A percentile compares a stretch with the other conserved stretches of the same genome.
Conservation (phyloP, 2,888 invertebrate genomes). For the Notodonta dromedarius region DNA sequence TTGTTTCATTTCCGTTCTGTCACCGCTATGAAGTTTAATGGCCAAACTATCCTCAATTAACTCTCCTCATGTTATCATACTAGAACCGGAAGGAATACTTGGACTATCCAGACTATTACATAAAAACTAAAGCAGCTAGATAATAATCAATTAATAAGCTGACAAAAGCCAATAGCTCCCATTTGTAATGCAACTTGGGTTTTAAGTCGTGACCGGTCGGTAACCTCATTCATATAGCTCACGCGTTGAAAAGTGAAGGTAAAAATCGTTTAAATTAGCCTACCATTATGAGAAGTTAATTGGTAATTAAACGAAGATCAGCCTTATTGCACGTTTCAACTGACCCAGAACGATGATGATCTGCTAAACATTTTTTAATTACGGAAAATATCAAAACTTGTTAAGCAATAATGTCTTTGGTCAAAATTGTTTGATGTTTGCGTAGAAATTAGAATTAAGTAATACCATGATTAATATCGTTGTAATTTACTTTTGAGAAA, state of each 20-base stretch:
- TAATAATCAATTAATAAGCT: slow-evolving; percentile 23
- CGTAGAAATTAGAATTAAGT: too few relatives aligned
- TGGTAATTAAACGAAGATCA: neutral
- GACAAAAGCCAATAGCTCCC: slow-evolving; percentile 27
- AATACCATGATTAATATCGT: too few relatives aligned
- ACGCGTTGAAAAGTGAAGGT: slow-evolving; percentile 34
- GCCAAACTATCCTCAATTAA: too few relatives aligned
- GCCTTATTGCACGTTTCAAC: neutral
- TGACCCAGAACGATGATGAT: neutral
- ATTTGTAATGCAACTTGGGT: slow-evolving; percentile 26
- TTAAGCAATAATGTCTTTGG: too few relatives aligned
- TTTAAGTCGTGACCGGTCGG: slow-evolving; percentile 30
- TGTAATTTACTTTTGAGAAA: too few relatives aligned
- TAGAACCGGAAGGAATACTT: too few relatives aligned
- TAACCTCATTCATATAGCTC: slow-evolving; percentile 17
- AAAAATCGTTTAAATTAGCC: slow-evolving; percentile 15
- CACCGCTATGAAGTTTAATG: too few relatives aligned
- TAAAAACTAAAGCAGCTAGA: neutral
- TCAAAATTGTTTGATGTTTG: too few relatives aligned
- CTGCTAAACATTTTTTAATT: too few relatives aligned
- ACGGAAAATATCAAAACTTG: too few relatives aligned
- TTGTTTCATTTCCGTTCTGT: too few relatives aligned
- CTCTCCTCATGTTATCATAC: too few relatives aligned
- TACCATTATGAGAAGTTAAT: neutral
- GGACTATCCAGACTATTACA: neutral